A percentile compares a stretch with the other conserved stretches of the same genome.
These are phyloP conservation scores for Gracilinanus agilis DNA, from an alignment of 2,113 vertebrate species.

Conservation along the genomic window DNA sequence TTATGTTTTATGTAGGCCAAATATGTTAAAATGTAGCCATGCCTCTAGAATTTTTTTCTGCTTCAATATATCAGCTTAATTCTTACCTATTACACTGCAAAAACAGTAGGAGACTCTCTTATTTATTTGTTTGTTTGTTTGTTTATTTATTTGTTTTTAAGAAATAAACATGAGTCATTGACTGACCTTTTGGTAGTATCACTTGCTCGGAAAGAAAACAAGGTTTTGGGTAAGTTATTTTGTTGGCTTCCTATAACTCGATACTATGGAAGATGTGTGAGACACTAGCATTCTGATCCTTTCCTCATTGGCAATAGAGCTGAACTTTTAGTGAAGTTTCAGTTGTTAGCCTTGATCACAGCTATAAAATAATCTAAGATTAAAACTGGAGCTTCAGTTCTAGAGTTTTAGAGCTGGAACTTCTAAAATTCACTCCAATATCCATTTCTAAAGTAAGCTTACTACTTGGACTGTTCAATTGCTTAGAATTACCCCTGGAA, in stretches of 20 bases:
- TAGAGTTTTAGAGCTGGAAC: not conserved
- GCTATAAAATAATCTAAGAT: not conserved
- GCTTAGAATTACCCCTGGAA: not conserved
- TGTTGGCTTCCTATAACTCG: slow-evolving; percentile 16
- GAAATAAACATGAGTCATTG: slow-evolving; percentile 30
- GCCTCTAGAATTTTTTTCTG: not conserved
- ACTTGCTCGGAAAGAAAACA: not conserved
- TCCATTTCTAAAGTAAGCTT: not conserved
- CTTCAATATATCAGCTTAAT: not conserved
- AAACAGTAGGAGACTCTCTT: not conserved
- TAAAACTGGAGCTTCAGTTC: not conserved
- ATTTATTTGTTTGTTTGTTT: not conserved
- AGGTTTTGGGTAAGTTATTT: slow-evolving; percentile 7
- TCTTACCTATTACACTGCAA: slow-evolving; percentile 13
- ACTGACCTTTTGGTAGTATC: not conserved
- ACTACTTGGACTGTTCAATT: not conserved
- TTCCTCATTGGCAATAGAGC: slow-evolving; percentile 5
- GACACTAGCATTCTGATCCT: not conserved
- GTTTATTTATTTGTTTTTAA: slow-evolving; percentile 7
- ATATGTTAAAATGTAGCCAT: not conserved
- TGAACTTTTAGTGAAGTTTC: not conserved
- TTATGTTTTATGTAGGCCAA: not conserved
- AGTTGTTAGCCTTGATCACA: not conserved
- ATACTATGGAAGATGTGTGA: slow-evolving; percentile 18
- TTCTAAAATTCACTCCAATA: not conserved